Base-by-base conservation (phyloP, 2,888 invertebrate species). In the Enoplolaimus lenunculus region DNA sequence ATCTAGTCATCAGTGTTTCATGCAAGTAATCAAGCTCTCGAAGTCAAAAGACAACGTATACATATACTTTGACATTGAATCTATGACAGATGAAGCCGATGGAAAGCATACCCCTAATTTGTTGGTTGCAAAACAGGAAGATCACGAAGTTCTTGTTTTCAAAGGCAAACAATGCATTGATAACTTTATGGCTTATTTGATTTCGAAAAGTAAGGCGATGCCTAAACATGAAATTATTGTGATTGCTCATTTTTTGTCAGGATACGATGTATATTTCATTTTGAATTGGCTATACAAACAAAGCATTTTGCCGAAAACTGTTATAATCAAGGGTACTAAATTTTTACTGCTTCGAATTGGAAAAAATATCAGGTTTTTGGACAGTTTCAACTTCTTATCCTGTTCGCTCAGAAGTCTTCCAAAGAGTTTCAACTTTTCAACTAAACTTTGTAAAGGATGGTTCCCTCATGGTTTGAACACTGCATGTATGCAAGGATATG, bases 51-150 rank as follows among this genome's bases (percentile, higher is more conserved):
- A 62, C 64, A 13, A 16, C 13, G 64, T 30, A 62, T 62, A 13
- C 7, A 62, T 62, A 13, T 62, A 30, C n/a, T 62, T 62, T 62
- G 64, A 62, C 31, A 62, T 62, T 62, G 64, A 62, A 26, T 7
- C 64, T 13, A 62, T 62, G 64, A 29, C 28, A 62, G 64, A 62
- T 30, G 31, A 7, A 30, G n/a, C n/a, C n/a, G n/a, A n/a, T n/a
- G 64, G 64, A 62, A n/a, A 30, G 28, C 64, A 62, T 62, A 62
- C 31, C 13, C 64, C 64, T 16, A 62, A 62, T 26, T n/a, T 62
- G 64, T 29, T 62, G 7, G 26, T 62, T 13, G 64, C n/a, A 7
- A 62, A 13, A 26, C 16, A 7, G 7, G 13, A 16, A n/a, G 31
- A 62, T 7, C 7, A 7, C 26, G 64, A 62, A 62, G 7, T 13